Base-by-base conservation (phyloP, 2,797 vertebrate species). In the Ibycter americanus region DNA sequence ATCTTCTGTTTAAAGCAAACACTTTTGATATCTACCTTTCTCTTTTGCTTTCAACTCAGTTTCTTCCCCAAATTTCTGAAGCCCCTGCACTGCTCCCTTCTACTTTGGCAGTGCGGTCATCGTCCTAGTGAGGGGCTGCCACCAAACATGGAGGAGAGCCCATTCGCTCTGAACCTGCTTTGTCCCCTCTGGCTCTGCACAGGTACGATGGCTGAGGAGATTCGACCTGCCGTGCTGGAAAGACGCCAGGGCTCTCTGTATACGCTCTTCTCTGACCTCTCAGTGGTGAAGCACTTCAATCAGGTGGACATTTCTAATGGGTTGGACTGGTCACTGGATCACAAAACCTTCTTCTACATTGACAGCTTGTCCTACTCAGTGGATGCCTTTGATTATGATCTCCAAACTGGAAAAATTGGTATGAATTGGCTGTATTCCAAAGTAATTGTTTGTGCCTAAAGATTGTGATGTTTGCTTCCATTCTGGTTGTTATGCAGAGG, bases 271-370 rank as follows among this genome's bases (percentile, higher is more conserved):
- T 80, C 98, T 1, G 98, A 99, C 92, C 98, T 98, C 93, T 98
- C 98, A 0, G 98, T 99, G 55, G 97, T 99, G 93, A 99, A 98
- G 94, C 98, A 99, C 89, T 99, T 99, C 61, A 98, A 98, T 94
- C 97, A 99, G 96, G 99, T 99, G 97, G 98, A 99, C 97, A 98
- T 99, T 93, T 99, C 99, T 51, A 99, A 99, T 7, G 99, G 99
- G 27, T 87, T 99, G 97, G 99, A 99, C 85, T 99, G 99, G 99
- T 99, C 99, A 0, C 93, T 98, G 84, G 99, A 99, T 95, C 98
- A 99, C 92, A 98, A 78, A 84, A 98, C 96, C 15, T 99, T 99
- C 96, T 99, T 99, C 96, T 99, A 99, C 97, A 99, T 99, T 4
- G 99, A 99, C 96, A 99, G 99, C 96, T 96, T 99, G 93, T 97